Percentiles rank a stretch among this genome's conserved stretches.
phyloP scores from a whole-genome alignment of 2,888 invertebrate species.

The Andrena flavipes region DNA sequence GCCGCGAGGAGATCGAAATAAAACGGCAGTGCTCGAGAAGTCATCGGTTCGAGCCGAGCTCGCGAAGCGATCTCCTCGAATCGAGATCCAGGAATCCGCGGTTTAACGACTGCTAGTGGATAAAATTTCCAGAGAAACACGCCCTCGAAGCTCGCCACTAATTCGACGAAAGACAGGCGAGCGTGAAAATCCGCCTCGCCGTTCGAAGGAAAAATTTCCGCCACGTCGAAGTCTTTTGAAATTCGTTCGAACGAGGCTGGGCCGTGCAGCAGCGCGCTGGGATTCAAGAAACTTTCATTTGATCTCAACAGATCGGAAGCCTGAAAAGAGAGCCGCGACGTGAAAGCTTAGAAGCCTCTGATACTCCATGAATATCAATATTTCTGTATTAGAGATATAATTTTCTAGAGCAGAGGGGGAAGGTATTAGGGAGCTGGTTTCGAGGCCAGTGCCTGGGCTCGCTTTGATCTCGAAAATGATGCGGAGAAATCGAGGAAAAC shows the following conservation, averaged over 20 bases:
- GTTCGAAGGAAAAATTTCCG: not conserved
- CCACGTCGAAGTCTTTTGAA: not conserved
- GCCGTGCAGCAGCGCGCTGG: not conserved
- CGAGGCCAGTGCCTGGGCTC: too few relatives aligned
- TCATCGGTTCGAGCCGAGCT: not conserved
- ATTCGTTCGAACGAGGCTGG: not conserved
- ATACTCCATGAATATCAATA: conserved; percentile 2
- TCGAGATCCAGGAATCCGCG: not conserved
- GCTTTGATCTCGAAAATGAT: not conserved
- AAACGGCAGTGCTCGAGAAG: too few relatives aligned
- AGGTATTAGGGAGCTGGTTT: too few relatives aligned
- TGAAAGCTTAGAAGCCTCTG: too few relatives aligned
- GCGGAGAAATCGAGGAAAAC: not conserved
- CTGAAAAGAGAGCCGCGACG: too few relatives aligned
- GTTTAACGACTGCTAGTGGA: not conserved
- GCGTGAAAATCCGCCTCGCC: not conserved
- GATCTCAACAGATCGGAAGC: too few relatives aligned
- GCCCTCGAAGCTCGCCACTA: not conserved
- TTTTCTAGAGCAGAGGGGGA: too few relatives aligned
- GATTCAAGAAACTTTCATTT: not conserved
- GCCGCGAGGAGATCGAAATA: not conserved
- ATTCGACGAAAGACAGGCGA: not conserved
- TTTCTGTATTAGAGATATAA: too few relatives aligned
- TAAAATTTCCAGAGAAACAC: not conserved
- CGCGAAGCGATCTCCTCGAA: not conserved